phyloP scores from a whole-genome alignment of 1,140 invertebrate species.

The Metopolophium dirhodum region DNA sequence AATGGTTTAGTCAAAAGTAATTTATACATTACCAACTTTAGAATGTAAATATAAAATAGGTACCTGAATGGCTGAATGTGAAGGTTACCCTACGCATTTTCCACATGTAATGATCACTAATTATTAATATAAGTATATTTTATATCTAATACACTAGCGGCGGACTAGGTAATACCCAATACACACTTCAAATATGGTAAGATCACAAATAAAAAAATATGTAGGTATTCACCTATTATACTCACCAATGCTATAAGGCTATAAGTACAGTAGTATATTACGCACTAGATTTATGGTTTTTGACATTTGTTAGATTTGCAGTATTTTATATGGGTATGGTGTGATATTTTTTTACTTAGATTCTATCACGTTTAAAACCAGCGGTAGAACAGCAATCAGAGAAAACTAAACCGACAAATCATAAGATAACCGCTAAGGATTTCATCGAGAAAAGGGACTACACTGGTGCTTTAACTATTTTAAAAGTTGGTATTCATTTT shows the following conservation, averaged over 20 bases:
- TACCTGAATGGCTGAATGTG: too few species aligned
- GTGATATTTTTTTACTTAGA: conserved; percentile 64
- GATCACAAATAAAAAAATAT: background rate
- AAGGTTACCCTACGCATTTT: background rate
- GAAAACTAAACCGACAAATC: conserved; percentile 33
- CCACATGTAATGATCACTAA: background rate
- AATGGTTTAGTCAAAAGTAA: background rate
- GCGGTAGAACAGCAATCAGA: conserved; percentile 66
- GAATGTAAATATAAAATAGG: background rate
- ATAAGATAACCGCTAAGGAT: conserved; percentile 75
- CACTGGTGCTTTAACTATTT: conserved; percentile 87
- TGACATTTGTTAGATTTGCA: background rate
- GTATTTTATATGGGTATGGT: background rate
- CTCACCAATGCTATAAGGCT: background rate
- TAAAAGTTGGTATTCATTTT: conserved; percentile 74
- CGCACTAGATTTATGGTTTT: background rate
- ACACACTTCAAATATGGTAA: background rate
- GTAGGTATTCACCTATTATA: too few species aligned
- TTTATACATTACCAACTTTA: background rate
- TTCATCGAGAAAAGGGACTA: conserved; percentile 91
- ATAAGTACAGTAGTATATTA: background rate
- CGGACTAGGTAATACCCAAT: background rate
- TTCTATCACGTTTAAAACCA: conserved; percentile 75
- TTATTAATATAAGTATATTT: background rate
- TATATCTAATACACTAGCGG: background rate